phyloP scores from a whole-genome alignment of 2,888 invertebrate species.

The Platycnemis pennipes region DNA sequence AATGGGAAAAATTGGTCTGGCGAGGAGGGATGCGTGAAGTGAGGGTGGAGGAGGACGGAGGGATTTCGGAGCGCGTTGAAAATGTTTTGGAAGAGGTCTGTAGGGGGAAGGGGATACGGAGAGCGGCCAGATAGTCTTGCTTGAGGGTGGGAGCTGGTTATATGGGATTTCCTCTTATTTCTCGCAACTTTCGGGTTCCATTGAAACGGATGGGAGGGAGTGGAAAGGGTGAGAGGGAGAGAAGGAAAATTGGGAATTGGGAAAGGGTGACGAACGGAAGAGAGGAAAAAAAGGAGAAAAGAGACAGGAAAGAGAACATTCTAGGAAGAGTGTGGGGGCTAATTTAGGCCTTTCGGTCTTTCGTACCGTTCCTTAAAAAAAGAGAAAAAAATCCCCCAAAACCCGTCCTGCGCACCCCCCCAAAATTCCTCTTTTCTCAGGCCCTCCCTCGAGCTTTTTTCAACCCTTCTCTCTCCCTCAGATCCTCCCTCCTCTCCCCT shows the following conservation, averaged over 20 bases:
- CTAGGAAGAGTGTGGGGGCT: background rate
- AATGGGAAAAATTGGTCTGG: too few species aligned
- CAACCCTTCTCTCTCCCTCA: background rate
- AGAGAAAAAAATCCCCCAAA: background rate
- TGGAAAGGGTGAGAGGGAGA: background rate
- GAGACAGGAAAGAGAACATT: background rate
- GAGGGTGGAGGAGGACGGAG: background rate
- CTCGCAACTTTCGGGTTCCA: background rate
- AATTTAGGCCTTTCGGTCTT: conserved; percentile 38
- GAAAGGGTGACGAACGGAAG: background rate
- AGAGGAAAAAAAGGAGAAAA: background rate
- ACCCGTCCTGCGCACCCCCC: background rate
- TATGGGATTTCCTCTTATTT: conserved; percentile 33
- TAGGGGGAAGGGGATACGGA: background rate
- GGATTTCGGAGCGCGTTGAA: background rate
- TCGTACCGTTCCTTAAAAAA: background rate
- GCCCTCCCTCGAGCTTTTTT: background rate
- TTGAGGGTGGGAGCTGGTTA: background rate
- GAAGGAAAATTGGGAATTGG: background rate
- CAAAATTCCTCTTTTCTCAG: background rate
- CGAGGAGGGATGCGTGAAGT: background rate
- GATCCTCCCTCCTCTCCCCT: background rate
- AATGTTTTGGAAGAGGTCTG: background rate
- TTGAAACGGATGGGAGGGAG: background rate
- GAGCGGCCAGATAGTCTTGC: background rate